Conservation (phyloP, 2,113 vertebrate genomes). For the Numenius arquata region DNA sequence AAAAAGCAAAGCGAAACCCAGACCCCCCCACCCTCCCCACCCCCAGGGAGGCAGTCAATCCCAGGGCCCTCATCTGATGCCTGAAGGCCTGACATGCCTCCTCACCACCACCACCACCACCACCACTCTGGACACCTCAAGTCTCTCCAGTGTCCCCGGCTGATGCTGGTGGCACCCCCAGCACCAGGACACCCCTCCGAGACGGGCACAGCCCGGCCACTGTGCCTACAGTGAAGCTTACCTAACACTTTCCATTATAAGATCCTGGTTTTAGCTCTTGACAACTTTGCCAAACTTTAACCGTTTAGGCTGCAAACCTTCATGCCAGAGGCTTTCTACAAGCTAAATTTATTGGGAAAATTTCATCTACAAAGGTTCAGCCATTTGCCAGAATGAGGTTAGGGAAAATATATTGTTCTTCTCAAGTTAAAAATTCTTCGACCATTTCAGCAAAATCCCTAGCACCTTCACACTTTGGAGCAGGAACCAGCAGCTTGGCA, state of each 20-base stretch:
- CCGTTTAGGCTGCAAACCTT: conserved; percentile 44
- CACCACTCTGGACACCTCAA: neutral
- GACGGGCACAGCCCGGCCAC: neutral
- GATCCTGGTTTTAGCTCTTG: neutral
- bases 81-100: neutral
- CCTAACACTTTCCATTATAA: conserved; percentile 41
- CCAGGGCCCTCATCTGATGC: neutral
- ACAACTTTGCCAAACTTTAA: conserved; percentile 53
- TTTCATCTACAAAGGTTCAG: conserved; percentile 47
- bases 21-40: neutral
- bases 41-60: neutral
- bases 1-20: neutral
- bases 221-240: neutral
- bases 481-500: conserved; percentile 6
- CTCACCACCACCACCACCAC: no score
- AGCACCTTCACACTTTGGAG: conserved; percentile 32
- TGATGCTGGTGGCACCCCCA: neutral
- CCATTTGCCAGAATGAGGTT: conserved; percentile 64
- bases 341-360: conserved; percentile 62
- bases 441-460: conserved; percentile 46
- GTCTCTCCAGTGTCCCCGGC: neutral
- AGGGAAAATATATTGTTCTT: conserved; percentile 63
- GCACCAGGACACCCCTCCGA: neutral
- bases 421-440: conserved; percentile 49
- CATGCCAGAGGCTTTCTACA: conserved; percentile 45